phyloP scores from a whole-genome alignment of 2,888 invertebrate species.

The Alviniconcha strummeri region DNA sequence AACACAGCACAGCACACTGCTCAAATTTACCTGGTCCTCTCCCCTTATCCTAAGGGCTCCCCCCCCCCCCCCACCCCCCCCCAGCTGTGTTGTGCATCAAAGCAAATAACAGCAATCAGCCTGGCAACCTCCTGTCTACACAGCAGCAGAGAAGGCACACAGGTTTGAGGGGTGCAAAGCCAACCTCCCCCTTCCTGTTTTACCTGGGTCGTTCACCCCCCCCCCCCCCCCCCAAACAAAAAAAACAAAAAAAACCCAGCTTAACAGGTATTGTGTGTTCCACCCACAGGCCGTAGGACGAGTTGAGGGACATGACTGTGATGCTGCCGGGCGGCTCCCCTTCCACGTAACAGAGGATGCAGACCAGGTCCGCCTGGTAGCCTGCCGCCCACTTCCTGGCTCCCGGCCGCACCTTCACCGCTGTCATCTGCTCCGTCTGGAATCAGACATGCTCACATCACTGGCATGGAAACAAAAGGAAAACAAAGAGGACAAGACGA shows the following conservation, averaged over 20 bases:
- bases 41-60: too few relatives aligned
- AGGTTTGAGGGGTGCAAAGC: too few relatives aligned
- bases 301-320: constrained; percentile 93
- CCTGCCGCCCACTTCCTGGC: constrained; percentile 91
- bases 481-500: not conserved
- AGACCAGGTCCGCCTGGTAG: constrained; percentile 96
- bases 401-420: constrained; percentile 81
- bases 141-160: too few relatives aligned
- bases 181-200: too few relatives aligned
- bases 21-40: not conserved
- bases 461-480: too few relatives aligned
- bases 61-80: not conserved
- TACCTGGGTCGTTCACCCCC: too few relatives aligned
- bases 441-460: too few relatives aligned
- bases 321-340: constrained; percentile 87
- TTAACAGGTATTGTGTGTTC: too few relatives aligned
- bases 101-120: too few relatives aligned
- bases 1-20: constrained; percentile 13
- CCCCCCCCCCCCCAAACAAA: too few relatives aligned
- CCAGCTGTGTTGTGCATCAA: not conserved
- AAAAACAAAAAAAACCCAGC: too few relatives aligned
- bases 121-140: too few relatives aligned
- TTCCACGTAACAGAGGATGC: constrained; percentile 88
- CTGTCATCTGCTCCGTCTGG: constrained; percentile 65
- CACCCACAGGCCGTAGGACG: constrained; percentile 97